Evolutionary conservation across 1,140 invertebrate genomes (phyloP), one percentile per base, ranked within the genome.

Genomic region (Delia radicum): DNA sequence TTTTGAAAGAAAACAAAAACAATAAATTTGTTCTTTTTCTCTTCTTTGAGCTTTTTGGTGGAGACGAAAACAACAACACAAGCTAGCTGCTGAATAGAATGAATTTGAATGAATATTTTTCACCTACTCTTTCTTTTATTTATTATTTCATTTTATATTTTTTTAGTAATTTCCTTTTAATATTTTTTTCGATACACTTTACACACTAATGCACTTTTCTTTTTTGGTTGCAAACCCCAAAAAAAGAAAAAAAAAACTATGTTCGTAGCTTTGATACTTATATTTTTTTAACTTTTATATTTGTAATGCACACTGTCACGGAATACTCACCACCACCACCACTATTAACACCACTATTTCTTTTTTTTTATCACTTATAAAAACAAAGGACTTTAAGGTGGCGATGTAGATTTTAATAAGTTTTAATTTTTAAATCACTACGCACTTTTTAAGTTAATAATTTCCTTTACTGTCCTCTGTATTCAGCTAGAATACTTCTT

Each of bases 121-220:
- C n/a, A 21, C 2, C 18, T 48, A 24, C 8, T 21, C 48, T 4
- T 7, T 55, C 4, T 24, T 55, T 7, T 7, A 55, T 18, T 24
- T 55, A 21, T 55, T 15, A 42, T 55, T 48, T 55, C 24, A n/a
- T 21, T 21, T 7, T 55, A 55, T 55, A 55, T 24, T 55, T 8
- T 42, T 69, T 37, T 69, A 37, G 15, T 31, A 37, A 26, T 69
- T 69, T 69, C 37, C 29, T 18, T 33, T 12, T 24, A 62, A 67
- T 37, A 37, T 31, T 67, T 65, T 65, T 28, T 65, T 65, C 62
- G 28, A 3, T 61, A 33, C 31, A 33, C 31, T 33, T 37, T 62
- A 37, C 65, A 33, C 65, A 37, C 29, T 8, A 69, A 69, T 69
- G 65, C 65, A 29, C 28, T 67, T 67, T 67, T 29, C 29, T 33